phyloP scores from a whole-genome alignment of 2,888 invertebrate genomes.

The Aleiodes leptofemur region DNA sequence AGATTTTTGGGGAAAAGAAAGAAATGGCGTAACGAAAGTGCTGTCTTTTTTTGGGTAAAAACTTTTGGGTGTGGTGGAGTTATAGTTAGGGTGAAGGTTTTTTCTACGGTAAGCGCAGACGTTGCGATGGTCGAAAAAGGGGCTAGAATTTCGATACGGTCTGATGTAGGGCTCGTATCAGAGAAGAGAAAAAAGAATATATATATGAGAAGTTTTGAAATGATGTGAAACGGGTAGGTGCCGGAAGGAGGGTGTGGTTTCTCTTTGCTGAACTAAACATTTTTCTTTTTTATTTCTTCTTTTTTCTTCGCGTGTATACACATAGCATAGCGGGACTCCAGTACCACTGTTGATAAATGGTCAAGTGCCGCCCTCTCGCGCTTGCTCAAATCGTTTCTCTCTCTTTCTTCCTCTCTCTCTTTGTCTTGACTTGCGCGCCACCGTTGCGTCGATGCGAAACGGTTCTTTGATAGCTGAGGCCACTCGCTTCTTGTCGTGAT shows the following conservation, averaged over 20 bases:
- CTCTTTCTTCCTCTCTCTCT: constrained; percentile 31
- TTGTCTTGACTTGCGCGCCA: constrained; percentile 40
- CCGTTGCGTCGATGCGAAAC: constrained; percentile 53
- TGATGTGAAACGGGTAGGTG: constrained; percentile 53
- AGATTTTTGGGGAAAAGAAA: neutral
- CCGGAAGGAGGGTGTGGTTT: constrained; percentile 65
- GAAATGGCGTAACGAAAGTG: constrained; percentile 11
- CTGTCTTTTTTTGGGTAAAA: constrained; percentile 2
- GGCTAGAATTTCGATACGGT: constrained; percentile 40
- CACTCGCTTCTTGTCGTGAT: constrained; percentile 46
- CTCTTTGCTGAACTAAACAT: constrained; percentile 46
- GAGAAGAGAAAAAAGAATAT: constrained; percentile 34
- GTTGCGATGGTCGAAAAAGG: constrained; percentile 8
- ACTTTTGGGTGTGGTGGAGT: constrained; percentile 14
- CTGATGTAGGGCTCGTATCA: constrained; percentile 35
- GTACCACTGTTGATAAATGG: constrained; percentile 61
- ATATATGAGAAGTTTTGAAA: constrained; percentile 24
- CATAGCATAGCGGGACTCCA: constrained; percentile 54
- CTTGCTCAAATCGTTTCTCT: constrained; percentile 7
- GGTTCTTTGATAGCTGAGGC: constrained; percentile 53
- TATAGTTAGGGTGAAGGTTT: constrained; percentile 13
- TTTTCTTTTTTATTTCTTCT: neutral
- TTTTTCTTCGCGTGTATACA: constrained; percentile 32
- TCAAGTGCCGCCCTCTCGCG: constrained; percentile 47
- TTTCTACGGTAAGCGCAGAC: neutral